phyloP scores from a whole-genome alignment of 1,140 invertebrate species.

The Musca vetustissima region DNA sequence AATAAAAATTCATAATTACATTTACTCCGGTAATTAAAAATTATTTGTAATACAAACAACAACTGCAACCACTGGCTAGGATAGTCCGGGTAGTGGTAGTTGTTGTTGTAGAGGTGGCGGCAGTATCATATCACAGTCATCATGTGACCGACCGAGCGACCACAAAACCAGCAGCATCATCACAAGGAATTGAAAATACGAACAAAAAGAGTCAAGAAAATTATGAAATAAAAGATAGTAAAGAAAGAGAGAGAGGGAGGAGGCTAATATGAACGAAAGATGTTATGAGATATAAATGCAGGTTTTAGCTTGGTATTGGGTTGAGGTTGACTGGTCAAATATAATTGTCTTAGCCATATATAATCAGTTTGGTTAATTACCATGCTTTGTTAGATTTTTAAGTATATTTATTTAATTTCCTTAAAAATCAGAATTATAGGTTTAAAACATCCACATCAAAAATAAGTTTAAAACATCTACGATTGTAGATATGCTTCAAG shows the following conservation, averaged over 20 bases:
- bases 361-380: background rate
- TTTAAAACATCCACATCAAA: too few species aligned
- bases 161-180: background rate
- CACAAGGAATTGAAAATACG: background rate
- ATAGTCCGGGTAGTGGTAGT: conserved; percentile 4
- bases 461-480: too few species aligned
- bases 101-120: too few species aligned
- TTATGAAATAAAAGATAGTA: background rate
- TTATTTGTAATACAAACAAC: conserved; percentile 55
- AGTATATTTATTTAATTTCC: too few species aligned
- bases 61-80: conserved; percentile 31
- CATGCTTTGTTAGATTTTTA: too few species aligned
- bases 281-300: background rate
- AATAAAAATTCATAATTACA: conserved; percentile 57
- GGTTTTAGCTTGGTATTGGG: too few species aligned
- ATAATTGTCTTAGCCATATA: background rate
- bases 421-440: too few species aligned
- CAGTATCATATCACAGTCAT: too few species aligned
- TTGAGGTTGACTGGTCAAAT: background rate
- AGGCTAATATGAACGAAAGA: background rate
- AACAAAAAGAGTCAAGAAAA: background rate
- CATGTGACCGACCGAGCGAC: too few species aligned
- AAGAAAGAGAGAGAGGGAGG: background rate
- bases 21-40: conserved; percentile 57
- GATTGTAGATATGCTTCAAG: too few species aligned